Conservation (phyloP, 2,888 invertebrate species). For the Hyles lineata region DNA sequence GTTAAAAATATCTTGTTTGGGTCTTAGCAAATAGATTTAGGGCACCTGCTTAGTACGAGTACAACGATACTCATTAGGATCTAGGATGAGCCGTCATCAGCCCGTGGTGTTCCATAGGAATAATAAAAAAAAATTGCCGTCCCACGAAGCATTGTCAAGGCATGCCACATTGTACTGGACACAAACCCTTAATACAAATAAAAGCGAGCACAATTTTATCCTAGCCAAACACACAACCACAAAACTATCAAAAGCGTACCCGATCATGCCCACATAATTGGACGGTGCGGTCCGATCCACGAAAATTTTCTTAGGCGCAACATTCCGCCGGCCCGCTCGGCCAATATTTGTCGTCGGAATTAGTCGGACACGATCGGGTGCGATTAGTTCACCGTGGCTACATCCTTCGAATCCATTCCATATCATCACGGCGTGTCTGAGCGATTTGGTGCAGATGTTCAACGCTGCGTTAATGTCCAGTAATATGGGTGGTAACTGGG, state of each 20-base stretch:
- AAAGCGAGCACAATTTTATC: neutral
- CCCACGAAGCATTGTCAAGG: neutral
- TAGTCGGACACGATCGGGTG: slow-evolving; percentile 60
- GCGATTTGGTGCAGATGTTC: slow-evolving; percentile 28
- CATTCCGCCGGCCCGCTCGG: slow-evolving; percentile 61
- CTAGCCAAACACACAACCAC: neutral
- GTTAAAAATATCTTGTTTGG: too few relatives aligned
- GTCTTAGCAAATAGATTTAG: too few relatives aligned
- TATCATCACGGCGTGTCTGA: slow-evolving; percentile 36
- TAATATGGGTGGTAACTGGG: neutral
- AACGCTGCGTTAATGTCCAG: neutral
- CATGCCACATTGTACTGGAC: neutral
- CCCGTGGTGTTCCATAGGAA: too few relatives aligned
- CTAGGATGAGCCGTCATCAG: too few relatives aligned
- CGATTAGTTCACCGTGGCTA: slow-evolving; percentile 53
- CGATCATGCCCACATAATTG: slow-evolving; percentile 12
- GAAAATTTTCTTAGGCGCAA: slow-evolving; percentile 46
- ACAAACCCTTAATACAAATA: neutral
- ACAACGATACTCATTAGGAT: too few relatives aligned
- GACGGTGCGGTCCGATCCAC: slow-evolving; percentile 29
- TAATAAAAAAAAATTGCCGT: too few relatives aligned
- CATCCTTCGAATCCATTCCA: slow-evolving; percentile 45
- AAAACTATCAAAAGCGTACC: neutral
- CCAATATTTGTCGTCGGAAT: slow-evolving; percentile 66
- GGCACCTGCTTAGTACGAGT: too few relatives aligned